phyloP scores from a whole-genome alignment of 2,113 vertebrate genomes.

The Balaenoptera acutorostrata region DNA sequence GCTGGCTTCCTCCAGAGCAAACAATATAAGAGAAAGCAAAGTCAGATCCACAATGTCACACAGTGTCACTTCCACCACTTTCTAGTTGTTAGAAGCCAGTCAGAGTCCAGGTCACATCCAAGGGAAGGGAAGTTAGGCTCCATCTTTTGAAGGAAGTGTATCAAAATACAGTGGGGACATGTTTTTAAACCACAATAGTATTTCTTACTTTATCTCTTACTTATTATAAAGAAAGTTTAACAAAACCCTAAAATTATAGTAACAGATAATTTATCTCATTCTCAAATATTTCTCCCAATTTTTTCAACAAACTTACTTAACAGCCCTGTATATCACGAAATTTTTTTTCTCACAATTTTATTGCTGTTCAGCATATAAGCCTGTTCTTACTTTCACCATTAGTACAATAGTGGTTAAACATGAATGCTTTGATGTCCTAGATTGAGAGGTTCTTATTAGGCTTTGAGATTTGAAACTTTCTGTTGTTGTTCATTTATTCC shows the following conservation, averaged over 20 bases:
- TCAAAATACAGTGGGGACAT: neutral
- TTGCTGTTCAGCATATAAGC: neutral
- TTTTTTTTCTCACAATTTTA: neutral
- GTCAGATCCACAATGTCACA: neutral
- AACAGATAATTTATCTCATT: neutral
- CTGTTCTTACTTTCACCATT: neutral
- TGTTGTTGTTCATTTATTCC: neutral
- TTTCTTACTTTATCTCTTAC: neutral
- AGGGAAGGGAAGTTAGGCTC: neutral
- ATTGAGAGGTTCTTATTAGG: neutral
- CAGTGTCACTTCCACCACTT: neutral
- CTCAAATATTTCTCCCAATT: neutral
- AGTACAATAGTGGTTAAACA: neutral
- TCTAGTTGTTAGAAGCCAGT: neutral
- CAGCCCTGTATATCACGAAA: neutral
- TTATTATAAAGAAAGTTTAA: neutral
- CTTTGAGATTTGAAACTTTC: neutral
- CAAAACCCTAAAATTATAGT: neutral
- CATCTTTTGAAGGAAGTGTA: neutral
- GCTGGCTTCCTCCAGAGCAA: neutral
- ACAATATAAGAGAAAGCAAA: neutral
- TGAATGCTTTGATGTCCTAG: neutral
- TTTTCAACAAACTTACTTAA: neutral
- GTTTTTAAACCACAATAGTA: neutral
- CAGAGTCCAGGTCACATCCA: neutral